Percentiles rank a stretch among this genome's conserved stretches.
These are phyloP conservation scores for Falco berigora DNA, from an alignment of 2,797 vertebrate species.

Conservation along the genomic window DNA sequence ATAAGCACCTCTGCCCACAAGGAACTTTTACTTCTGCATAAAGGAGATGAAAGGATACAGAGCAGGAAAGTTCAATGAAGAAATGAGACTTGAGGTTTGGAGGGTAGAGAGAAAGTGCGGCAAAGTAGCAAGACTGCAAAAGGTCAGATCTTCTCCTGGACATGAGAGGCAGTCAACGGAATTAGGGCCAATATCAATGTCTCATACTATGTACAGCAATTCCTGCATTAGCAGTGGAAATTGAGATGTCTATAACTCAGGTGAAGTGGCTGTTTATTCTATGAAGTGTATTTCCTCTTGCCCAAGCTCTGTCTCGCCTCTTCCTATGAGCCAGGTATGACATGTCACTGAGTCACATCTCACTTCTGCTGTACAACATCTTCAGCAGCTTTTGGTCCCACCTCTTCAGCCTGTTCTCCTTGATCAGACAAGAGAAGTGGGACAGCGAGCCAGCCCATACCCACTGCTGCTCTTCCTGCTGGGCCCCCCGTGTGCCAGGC, in stretches of 20 bases:
- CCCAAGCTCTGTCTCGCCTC: not conserved
- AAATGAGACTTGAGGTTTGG: not conserved
- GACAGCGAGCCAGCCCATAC: rapidly evolving
- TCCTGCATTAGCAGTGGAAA: not conserved
- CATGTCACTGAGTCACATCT: not conserved
- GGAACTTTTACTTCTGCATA: slow-evolving; percentile 33
- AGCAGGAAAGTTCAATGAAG: not conserved
- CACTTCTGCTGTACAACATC: not conserved
- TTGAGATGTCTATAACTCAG: not conserved
- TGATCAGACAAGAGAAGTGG: not conserved
- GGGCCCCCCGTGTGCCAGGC: not conserved
- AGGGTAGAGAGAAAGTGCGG: not conserved
- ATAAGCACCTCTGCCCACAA: slow-evolving; percentile 42
- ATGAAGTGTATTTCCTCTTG: not conserved
- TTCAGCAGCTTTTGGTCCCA: not conserved
- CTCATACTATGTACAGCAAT: not conserved
- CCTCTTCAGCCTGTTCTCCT: not conserved
- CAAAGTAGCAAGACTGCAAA: not conserved
- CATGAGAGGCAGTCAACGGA: not conserved
- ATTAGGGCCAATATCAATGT: not conserved
- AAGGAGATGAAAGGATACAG: not conserved
- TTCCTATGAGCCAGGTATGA: not conserved
- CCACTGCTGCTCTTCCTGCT: not conserved
- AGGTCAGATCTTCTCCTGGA: not conserved
- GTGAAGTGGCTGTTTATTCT: not conserved